These are phyloP conservation scores for Poicephalus meyeri DNA, from an alignment of 2,113 vertebrate genomes.

Conservation along the genomic window DNA sequence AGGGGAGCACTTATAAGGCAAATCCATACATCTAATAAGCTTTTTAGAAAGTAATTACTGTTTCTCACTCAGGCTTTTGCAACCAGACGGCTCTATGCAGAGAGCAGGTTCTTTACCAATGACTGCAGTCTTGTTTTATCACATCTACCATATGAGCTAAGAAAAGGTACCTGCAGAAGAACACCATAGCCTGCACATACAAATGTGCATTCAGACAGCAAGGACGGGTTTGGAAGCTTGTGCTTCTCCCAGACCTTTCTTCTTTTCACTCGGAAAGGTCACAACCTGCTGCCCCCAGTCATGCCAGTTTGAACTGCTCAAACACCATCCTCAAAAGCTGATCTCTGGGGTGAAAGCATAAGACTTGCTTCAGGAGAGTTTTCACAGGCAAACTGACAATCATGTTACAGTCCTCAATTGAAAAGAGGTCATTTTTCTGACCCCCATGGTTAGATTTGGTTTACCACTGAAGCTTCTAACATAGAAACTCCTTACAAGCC, in stretches of 20 bases:
- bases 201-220: neutral
- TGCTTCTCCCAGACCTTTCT: neutral
- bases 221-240: neutral
- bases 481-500: neutral
- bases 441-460: neutral
- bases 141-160: neutral
- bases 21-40: neutral
- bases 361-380: neutral
- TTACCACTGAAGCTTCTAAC: neutral
- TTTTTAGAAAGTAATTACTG: neutral
- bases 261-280: conserved; percentile 3
- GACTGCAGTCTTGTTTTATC: neutral
- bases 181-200: neutral
- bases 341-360: neutral
- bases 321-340: rapidly evolving
- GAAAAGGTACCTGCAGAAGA: neutral
- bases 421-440: conserved; percentile 18
- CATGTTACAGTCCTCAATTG: neutral
- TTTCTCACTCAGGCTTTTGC: neutral
- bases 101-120: neutral
- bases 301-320: neutral
- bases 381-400: neutral
- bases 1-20: neutral
- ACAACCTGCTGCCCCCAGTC: neutral
- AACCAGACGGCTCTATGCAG: neutral